Percentiles rank a stretch among this genome's conserved stretches.
phyloP scores from a whole-genome alignment of 2,888 invertebrate species.

The Cataglyphis rosenhaueri region DNA sequence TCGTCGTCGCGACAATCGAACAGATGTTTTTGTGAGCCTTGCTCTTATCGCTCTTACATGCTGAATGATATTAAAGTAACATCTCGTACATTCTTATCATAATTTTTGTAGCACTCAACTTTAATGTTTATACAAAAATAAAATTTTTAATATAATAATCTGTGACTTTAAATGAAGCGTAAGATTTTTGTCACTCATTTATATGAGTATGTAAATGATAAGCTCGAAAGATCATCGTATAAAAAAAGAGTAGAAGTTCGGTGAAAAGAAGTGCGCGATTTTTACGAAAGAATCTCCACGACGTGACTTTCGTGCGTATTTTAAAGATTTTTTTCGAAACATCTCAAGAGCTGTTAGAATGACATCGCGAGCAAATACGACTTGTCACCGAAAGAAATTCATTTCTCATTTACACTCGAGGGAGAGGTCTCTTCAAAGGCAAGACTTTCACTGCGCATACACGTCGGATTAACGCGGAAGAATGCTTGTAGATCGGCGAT shows the following conservation, averaged over 20 bases:
- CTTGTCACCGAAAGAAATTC: constrained; percentile 11
- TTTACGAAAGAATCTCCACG: not conserved
- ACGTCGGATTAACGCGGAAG: constrained; percentile 37
- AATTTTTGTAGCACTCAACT: not conserved
- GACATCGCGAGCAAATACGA: constrained; percentile 8
- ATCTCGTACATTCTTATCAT: not conserved
- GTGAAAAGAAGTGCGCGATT: not conserved
- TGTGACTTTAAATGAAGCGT: not conserved
- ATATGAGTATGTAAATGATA: too few species aligned
- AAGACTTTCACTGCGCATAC: constrained; percentile 45
- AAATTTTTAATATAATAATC: not conserved
- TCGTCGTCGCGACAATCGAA: not conserved
- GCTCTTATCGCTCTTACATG: not conserved
- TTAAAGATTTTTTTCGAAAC: constrained; percentile 13
- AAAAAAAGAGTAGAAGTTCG: not conserved
- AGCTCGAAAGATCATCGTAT: not conserved
- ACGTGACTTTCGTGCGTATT: constrained; percentile 17
- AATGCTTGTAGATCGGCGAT: constrained; percentile 37
- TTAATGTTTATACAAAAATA: not conserved
- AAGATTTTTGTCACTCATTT: not conserved
- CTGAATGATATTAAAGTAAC: not conserved
- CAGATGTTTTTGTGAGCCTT: too few species aligned
- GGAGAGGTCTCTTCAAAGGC: constrained; percentile 5
- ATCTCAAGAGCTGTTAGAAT: not conserved
- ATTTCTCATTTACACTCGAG: constrained; percentile 19